These are phyloP conservation scores for Monoplex corrugatus DNA, from an alignment of 2,888 invertebrate species.

Conservation along the genomic window DNA sequence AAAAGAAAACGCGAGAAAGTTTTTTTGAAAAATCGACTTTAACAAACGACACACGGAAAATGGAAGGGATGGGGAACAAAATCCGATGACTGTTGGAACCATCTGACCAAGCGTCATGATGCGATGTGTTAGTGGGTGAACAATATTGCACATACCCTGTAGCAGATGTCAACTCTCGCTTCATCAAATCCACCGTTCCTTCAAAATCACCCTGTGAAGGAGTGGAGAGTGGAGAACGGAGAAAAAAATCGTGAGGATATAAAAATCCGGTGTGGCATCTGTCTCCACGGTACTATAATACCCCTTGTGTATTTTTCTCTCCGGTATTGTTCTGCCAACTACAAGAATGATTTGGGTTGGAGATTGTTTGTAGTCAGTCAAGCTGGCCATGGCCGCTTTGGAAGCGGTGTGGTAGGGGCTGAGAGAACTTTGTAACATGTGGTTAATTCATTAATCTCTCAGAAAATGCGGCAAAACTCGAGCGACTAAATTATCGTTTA, in stretches of 20 bases:
- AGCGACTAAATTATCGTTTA: constrained; percentile 10
- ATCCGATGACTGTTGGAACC: not conserved
- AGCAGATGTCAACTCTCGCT: constrained; percentile 48
- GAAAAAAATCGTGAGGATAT: not conserved
- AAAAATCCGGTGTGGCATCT: not conserved
- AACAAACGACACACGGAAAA: no score
- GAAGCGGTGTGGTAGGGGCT: no score
- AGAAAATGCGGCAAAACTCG: not conserved
- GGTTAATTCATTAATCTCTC: not conserved
- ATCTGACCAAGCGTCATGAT: not conserved
- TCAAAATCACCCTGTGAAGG: constrained; percentile 4
- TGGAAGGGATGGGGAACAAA: no score
- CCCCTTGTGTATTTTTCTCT: not conserved
- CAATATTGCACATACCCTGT: constrained; percentile 38
- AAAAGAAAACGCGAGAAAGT: not conserved
- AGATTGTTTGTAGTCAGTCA: no score
- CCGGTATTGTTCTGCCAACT: not conserved
- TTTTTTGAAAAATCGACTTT: no score
- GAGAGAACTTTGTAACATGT: constrained; percentile 18
- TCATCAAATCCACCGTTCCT: not conserved
- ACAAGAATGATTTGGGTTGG: no score
- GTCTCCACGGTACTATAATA: not conserved
- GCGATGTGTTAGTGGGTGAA: not conserved
- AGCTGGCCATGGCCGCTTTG: no score
- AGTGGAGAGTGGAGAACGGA: not conserved